Conservation (phyloP, 2,888 invertebrate genomes). For the Barypeithes pellucidus region DNA sequence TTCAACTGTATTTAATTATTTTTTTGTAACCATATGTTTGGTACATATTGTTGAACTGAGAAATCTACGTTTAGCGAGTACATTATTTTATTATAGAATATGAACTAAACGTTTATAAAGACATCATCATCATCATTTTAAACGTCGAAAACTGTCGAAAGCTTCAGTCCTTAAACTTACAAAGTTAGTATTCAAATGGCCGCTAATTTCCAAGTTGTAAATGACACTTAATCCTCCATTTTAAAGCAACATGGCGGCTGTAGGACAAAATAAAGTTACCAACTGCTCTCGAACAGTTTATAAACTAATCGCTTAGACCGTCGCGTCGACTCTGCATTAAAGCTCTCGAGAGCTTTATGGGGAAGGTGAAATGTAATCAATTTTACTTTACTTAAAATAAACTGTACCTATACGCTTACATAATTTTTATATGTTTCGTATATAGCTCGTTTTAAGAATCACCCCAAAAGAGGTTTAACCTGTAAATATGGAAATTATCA, state of each 20-base stretch:
- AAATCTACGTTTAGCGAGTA: too few relatives aligned
- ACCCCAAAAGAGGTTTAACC: too few relatives aligned
- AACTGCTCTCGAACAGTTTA: constrained; percentile 35
- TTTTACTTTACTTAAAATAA: background rate
- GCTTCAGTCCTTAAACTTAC: constrained; percentile 29
- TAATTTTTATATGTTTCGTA: too few relatives aligned
- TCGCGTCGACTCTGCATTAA: constrained; percentile 28
- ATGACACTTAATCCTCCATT: constrained; percentile 39
- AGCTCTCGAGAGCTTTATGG: constrained; percentile 5
- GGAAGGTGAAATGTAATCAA: background rate
- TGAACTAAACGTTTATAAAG: too few relatives aligned
- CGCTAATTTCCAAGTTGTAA: constrained; percentile 55
- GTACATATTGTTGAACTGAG: too few relatives aligned
- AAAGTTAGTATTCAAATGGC: constrained; percentile 53
- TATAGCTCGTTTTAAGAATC: too few relatives aligned
- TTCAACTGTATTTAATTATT: too few relatives aligned
- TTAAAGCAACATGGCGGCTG: constrained; percentile 29
- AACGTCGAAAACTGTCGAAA: constrained; percentile 4
- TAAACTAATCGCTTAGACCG: constrained; percentile 43
- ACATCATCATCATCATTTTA: background rate
- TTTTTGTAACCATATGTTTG: too few relatives aligned
- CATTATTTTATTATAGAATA: too few relatives aligned
- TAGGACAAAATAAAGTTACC: constrained; percentile 33
- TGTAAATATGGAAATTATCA: too few relatives aligned
- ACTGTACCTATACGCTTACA: too few relatives aligned